Evolutionary conservation across 2,888 invertebrate species (phyloP).

Genomic region (Eledona agricola): DNA sequence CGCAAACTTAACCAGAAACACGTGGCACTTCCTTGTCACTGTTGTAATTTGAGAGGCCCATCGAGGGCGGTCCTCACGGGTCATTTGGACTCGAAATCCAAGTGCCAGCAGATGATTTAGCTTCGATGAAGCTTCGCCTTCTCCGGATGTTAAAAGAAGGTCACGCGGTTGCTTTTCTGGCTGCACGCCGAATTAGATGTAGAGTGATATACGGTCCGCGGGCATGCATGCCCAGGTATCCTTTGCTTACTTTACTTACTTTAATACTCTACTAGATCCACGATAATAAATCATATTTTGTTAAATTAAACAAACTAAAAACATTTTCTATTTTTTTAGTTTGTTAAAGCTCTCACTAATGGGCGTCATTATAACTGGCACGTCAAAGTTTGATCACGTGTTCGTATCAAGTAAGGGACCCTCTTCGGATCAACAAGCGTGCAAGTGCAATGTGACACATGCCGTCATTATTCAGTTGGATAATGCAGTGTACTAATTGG

Average conservation of each 20-base stretch:
- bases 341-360: constrained; percentile 25
- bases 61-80: too few relatives aligned
- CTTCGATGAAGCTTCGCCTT: too few relatives aligned
- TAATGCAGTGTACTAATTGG: constrained; percentile 60
- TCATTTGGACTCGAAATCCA: too few relatives aligned
- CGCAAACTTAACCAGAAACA: too few relatives aligned
- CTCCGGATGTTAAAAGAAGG: too few relatives aligned
- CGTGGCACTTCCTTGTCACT: too few relatives aligned
- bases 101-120: too few relatives aligned
- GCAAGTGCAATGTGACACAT: constrained; percentile 62
- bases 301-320: too few relatives aligned
- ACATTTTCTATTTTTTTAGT: background rate
- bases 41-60: too few relatives aligned
- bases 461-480: constrained; percentile 61
- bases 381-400: constrained; percentile 31
- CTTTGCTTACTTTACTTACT: too few relatives aligned
- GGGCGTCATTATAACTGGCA: constrained; percentile 19
- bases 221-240: constrained; percentile 55
- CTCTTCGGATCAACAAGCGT: constrained; percentile 56
- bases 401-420: constrained; percentile 20
- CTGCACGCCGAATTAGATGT: constrained; percentile 59
- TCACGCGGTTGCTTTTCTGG: constrained; percentile 54
- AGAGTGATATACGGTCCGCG: constrained; percentile 54
- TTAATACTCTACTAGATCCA: too few relatives aligned
- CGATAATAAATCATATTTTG: too few relatives aligned